phyloP scores from a whole-genome alignment of 2,888 invertebrate species.

The Philhelius pedissequus region DNA sequence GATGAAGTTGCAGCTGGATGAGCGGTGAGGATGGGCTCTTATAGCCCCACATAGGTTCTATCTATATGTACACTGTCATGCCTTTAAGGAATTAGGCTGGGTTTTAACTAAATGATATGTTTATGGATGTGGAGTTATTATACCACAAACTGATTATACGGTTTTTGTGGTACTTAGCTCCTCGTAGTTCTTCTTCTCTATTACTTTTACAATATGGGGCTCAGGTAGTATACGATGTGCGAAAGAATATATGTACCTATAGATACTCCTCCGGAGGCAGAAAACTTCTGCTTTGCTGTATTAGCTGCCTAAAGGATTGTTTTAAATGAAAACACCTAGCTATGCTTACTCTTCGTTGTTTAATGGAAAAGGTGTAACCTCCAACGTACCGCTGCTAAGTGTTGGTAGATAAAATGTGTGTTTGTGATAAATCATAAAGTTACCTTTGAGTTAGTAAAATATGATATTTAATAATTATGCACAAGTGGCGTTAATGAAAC shows the following conservation, averaged over 20 bases:
- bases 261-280: slow-evolving; percentile 13
- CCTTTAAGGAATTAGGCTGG: slow-evolving; percentile 60
- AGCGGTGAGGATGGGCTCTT: neutral
- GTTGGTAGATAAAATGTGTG: slow-evolving; percentile 3
- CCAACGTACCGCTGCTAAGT: neutral
- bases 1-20: slow-evolving; percentile 21
- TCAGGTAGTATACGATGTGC: neutral
- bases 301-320: slow-evolving; percentile 37
- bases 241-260: neutral
- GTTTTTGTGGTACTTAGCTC: slow-evolving; percentile 67
- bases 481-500: neutral
- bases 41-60: neutral
- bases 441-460: neutral
- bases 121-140: slow-evolving; percentile 67
- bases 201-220: neutral
- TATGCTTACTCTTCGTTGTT: slow-evolving; percentile 1
- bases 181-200: slow-evolving; percentile 57
- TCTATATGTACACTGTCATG: slow-evolving; percentile 30
- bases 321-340: slow-evolving; percentile 63
- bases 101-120: slow-evolving; percentile 67
- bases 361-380: slow-evolving; percentile 1
- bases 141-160: slow-evolving; percentile 68
- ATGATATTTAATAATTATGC: neutral
- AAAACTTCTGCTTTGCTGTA: slow-evolving; percentile 30
- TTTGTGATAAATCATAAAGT: slow-evolving; percentile 17